These are phyloP conservation scores for Drosophila merina DNA, from an alignment of 2,888 invertebrate genomes.

Conservation along the genomic window DNA sequence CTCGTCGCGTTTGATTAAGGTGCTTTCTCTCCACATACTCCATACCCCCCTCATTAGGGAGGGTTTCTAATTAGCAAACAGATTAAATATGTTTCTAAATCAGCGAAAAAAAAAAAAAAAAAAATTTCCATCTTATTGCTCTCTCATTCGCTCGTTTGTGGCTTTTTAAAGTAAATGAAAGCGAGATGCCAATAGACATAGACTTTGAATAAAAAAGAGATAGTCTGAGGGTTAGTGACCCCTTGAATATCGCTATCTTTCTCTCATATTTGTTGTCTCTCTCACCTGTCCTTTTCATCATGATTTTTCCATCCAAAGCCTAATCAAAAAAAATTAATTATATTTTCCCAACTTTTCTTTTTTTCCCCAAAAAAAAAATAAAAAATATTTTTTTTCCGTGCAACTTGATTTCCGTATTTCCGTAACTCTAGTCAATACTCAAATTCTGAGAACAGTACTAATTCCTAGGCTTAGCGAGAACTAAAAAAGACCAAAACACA, in stretches of 20 bases:
- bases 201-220: constrained; percentile 26
- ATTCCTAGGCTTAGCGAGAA: constrained; percentile 65
- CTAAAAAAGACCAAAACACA: constrained; percentile 20
- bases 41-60: neutral
- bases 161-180: constrained; percentile 8
- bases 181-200: constrained; percentile 8
- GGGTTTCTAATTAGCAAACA: neutral
- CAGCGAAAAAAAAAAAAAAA: neutral
- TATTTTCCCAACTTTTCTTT: constrained; percentile 55
- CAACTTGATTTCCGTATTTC: neutral
- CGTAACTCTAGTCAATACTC: constrained; percentile 73
- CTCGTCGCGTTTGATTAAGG: constrained; percentile 1
- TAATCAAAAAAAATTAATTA: constrained; percentile 56
- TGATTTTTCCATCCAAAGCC: constrained; percentile 43
- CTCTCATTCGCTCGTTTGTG: neutral
- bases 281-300: constrained; percentile 13
- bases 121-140: neutral
- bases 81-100: neutral
- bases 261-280: constrained; percentile 4
- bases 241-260: neutral
- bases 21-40: neutral
- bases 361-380: constrained; percentile 13
- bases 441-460: constrained; percentile 77
- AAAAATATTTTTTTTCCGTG: constrained; percentile 15
- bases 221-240: constrained; percentile 23